A percentile compares a stretch with the other conserved stretches of the same genome.
These are phyloP conservation scores for Entosphenus tridentatus DNA, from an alignment of 2,113 vertebrate genomes.

Conservation along the genomic window DNA sequence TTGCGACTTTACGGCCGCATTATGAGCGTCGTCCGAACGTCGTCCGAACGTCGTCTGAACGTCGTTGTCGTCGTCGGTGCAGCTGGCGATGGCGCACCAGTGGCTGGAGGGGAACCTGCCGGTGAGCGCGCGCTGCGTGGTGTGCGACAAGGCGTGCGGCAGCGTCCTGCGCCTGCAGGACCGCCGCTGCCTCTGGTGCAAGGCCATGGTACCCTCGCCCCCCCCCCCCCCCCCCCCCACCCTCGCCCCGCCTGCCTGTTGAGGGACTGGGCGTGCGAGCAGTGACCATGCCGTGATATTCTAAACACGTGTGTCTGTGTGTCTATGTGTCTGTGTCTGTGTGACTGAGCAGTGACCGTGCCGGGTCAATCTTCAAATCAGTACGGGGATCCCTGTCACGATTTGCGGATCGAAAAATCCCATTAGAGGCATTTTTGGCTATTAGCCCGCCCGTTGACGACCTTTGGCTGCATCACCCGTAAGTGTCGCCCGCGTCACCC, in stretches of 20 bases:
- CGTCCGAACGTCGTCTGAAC: not conserved
- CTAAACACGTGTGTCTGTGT: not conserved
- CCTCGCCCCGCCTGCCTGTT: not conserved
- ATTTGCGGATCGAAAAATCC: too few species aligned
- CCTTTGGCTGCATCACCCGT: too few species aligned
- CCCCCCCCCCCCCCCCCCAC: too few species aligned
- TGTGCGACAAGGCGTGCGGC: conserved; percentile 89
- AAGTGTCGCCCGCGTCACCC: too few species aligned
- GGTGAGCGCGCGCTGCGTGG: conserved; percentile 66
- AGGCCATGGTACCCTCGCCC: conserved; percentile 43
- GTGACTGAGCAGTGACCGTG: too few species aligned
- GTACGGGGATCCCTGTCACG: too few species aligned
- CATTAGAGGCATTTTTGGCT: too few species aligned
- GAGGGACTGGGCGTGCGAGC: not conserved
- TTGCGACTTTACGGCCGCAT: not conserved
- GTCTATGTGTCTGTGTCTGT: not conserved
- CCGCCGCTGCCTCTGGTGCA: conserved; percentile 93
- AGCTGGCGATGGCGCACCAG: conserved; percentile 95
- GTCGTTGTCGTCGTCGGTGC: conserved; percentile 8
- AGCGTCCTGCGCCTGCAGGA: conserved; percentile 81
- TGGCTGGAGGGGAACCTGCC: conserved; percentile 91
- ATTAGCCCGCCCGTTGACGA: too few species aligned
- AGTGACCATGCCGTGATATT: too few species aligned
- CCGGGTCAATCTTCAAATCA: too few species aligned
- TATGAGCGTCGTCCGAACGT: not conserved